phyloP scores from a whole-genome alignment of 2,888 invertebrate genomes.

The Microplitis manilae region DNA sequence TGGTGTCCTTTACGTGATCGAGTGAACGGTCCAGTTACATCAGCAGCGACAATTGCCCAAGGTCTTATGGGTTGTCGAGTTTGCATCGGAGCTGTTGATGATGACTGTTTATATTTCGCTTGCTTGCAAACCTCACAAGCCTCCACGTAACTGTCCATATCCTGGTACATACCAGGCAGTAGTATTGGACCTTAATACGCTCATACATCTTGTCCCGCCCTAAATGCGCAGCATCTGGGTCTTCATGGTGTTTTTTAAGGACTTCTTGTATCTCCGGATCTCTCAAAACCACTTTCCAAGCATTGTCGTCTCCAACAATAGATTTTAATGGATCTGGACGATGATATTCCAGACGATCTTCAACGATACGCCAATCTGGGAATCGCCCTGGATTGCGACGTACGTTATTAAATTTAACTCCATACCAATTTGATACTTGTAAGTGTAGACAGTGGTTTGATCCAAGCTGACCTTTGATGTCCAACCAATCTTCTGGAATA shows the following conservation, averaged over 20 bases:
- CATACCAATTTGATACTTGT: slow-evolving; percentile 40
- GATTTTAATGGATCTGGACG: not conserved
- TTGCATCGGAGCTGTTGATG: slow-evolving; percentile 16
- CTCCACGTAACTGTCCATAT: too few relatives aligned
- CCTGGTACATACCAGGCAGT: too few relatives aligned
- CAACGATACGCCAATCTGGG: slow-evolving; percentile 27
- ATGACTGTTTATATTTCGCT: slow-evolving; percentile 39
- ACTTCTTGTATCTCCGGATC: too few relatives aligned
- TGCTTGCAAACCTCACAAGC: slow-evolving; percentile 25
- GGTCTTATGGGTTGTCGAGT: slow-evolving; percentile 35
- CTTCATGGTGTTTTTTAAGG: slow-evolving; percentile 24
- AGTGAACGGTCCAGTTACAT: slow-evolving; percentile 32
- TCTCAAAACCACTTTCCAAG: too few relatives aligned
- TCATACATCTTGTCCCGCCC: slow-evolving; percentile 32
- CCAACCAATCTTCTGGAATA: not conserved
- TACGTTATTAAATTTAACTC: slow-evolving; percentile 33
- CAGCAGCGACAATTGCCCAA: slow-evolving; percentile 40
- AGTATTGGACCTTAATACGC: not conserved
- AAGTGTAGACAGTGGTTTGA: not conserved
- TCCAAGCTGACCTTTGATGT: not conserved
- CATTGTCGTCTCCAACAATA: too few relatives aligned
- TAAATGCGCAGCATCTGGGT: slow-evolving; percentile 29
- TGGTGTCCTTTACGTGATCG: slow-evolving; percentile 36
- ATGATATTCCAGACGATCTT: slow-evolving; percentile 38
- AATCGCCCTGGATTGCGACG: slow-evolving; percentile 48